Base-by-base conservation (phyloP, 2,113 vertebrate genomes). In the Sorex araneus region DNA sequence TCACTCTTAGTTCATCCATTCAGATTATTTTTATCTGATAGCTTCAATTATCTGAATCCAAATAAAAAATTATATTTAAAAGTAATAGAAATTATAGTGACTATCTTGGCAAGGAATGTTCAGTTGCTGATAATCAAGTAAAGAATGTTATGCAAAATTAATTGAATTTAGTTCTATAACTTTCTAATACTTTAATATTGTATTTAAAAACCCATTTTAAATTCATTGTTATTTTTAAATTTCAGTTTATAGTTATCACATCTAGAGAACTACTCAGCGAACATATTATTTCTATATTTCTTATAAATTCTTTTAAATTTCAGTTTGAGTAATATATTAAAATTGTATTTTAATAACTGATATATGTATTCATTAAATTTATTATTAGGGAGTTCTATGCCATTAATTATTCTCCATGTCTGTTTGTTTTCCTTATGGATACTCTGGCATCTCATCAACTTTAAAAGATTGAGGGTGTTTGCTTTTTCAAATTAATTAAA, bases 401-500 rank as follows among this genome's bases (percentile, higher is more conserved):
- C 27, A 76, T 47, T 77, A 84, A 43, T 80, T 87, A 13, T 27
- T n/a, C 8, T 66, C 43, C 80, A 21, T 80, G 8, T 67, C 6
- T 91, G 28, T 25, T 2, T 70, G 45, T 34, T 81, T 84, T n/a
- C n/a, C 13, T 40, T 79, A 75, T 80, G 89, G 54, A 19, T 82
- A 83, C n/a, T 50, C 57, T 95, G 57, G 19, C 45, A 71, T 86
- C 30, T 82, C 67, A 75, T 40, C 28, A 83, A 71, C 12, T 75
- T 57, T 8, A 74, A 83, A 88, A 83, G 71, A 94, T 28, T 67
- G 71, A 83, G 43, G 30, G 28, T 13, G n/a, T 71, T 28, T 60
- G 60, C 90, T 86, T 60, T 69, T 32, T 23, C 27, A 45, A 43
- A n/a, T 90, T 88, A 93, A 82, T 85, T 93, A 63, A 80, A 92